Evolutionary conservation across 2,113 vertebrate genomes (phyloP).

Genomic region (Psittacula cyanocephala): DNA sequence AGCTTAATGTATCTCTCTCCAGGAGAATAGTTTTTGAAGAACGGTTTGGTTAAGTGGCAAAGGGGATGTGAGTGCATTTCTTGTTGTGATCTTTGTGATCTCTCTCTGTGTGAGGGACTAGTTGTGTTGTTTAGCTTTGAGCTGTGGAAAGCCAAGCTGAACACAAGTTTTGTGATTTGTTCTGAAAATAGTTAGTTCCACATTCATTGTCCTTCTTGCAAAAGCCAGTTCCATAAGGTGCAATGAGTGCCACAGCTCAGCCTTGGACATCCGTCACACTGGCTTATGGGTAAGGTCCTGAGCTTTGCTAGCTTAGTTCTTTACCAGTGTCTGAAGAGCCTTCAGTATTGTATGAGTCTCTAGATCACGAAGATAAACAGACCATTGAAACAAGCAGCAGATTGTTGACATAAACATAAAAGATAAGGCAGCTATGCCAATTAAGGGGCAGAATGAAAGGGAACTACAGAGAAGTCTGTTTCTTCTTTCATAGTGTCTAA

Average conservation of each 20-base stretch:
- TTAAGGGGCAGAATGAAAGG: not conserved
- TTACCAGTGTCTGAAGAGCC: not conserved
- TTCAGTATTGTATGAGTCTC: not conserved
- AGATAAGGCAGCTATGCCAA: not conserved
- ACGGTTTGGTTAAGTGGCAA: not conserved
- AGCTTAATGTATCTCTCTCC: not conserved
- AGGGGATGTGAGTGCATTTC: not conserved
- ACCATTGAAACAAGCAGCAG: not conserved
- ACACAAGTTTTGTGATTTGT: not conserved
- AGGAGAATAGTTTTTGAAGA: not conserved
- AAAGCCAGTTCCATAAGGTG: not conserved
- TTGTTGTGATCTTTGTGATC: not conserved
- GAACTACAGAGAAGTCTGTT: not conserved
- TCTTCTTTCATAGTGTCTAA: not conserved
- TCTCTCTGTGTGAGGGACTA: not conserved
- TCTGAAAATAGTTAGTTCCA: not conserved
- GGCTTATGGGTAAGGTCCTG: not conserved
- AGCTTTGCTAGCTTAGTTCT: not conserved
- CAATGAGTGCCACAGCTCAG: not conserved
- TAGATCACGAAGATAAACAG: not conserved
- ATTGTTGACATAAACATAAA: not conserved
- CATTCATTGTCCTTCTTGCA: not conserved
- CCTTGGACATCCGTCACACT: fast-evolving
- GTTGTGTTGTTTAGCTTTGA: not conserved
- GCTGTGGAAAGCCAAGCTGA: not conserved